Conservation (phyloP, 2,888 invertebrate genomes). For the Drosophila mimica region DNA sequence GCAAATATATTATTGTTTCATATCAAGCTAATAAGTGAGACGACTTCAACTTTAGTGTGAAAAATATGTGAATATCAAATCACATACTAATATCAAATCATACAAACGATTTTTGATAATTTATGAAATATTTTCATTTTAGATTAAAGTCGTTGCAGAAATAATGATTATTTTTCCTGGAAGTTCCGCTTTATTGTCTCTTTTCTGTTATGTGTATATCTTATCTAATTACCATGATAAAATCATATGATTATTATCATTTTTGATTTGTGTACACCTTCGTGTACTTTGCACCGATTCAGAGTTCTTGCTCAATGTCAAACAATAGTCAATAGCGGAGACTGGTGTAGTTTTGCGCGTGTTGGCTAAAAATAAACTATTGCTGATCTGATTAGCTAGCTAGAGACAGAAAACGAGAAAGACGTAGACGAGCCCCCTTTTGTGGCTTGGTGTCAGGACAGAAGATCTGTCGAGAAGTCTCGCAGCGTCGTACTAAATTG, state of each 20-base stretch:
- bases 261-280: background rate
- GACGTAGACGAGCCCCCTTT: constrained; percentile 54
- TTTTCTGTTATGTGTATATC: background rate
- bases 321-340: constrained; percentile 1
- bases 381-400: constrained; percentile 1
- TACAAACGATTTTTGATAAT: background rate
- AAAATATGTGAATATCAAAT: background rate
- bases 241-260: background rate
- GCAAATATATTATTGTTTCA: background rate
- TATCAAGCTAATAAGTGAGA: background rate
- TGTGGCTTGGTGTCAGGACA: constrained; percentile 65
- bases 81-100: background rate
- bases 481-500: constrained; percentile 13
- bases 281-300: constrained; percentile 2
- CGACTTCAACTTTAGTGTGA: too few species aligned
- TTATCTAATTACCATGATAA: background rate
- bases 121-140: background rate
- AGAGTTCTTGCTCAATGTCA: constrained; percentile 33
- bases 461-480: constrained; percentile 9
- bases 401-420: background rate
- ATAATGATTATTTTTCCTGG: background rate
- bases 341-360: constrained; percentile 14
- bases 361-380: constrained; percentile 35
- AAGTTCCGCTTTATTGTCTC: background rate
- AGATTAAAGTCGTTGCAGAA: background rate